Base-by-base conservation (phyloP, 2,888 invertebrate species). In the Idaea aversata region DNA sequence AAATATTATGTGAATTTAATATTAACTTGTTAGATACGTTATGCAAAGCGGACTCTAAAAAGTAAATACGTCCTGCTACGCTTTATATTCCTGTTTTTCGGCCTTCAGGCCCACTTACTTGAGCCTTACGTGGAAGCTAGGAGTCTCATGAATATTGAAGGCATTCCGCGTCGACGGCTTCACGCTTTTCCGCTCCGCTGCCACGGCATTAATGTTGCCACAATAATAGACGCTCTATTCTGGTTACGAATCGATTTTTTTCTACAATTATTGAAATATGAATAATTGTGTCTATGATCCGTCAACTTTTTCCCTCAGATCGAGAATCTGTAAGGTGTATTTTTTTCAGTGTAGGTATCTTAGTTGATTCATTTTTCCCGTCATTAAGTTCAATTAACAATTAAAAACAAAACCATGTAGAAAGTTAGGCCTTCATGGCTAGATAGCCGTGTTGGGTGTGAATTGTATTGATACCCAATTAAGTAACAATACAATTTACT, bases 61-160 rank as follows among this genome's bases (percentile, higher is more conserved):
- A 71, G 69, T 74, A 72, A 72, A 72, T 69, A 67, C 64, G 57
- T 62, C 35, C 25, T 68, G 61, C 68, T 65, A 63, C 65, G 70
- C 65, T 70, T 68, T 70, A 68, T 70, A 69, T 68, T 66, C 70
- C 65, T 70, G 70, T 67, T 68, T 69, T 73, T 67, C 68, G 69
- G 63, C 69, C 63, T 67, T 67, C 65, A 69, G 70, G 73, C 75
- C 75, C 79, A 76, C 82, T 74, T 73, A 76, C 78, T 81, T 74
- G 75, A 75, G 81, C 82, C 75, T 76, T 74, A 77, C 78, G 79
- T 79, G 77, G 77, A 84, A 86, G 25, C 25, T 25, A 25, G 85
- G 87, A 83, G 71, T 75, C 81, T 90, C 89, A 90, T 91, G 90
- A 89, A 91, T 91, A 91, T 91, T 88, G 85, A 90, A 85, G 82